Base-by-base conservation (phyloP, 2,888 invertebrate species). In the Trachelus stipa region DNA sequence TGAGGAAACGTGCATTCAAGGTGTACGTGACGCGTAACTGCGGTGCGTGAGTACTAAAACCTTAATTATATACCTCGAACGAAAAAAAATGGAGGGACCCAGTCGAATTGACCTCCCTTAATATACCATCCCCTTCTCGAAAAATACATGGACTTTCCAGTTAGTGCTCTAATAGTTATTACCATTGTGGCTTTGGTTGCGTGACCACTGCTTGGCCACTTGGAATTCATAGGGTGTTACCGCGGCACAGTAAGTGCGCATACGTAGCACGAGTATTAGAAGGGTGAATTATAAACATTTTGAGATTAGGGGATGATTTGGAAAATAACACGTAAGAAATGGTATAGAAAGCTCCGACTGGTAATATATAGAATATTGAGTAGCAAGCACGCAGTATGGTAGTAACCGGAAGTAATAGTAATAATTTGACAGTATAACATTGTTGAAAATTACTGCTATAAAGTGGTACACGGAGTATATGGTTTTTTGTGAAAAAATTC, bases 211-310 rank as follows among this genome's bases (percentile, higher is more conserved):
- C 79, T 15, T 78, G 74, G 81, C 80, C 82, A 81, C 83, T 86
- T 83, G 81, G 79, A 81, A 86, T 86, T 85, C 85, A 81, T 81
- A 76, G 76, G 80, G 82, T 81, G 82, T 85, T 80, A 15, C 23
- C 9, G 23, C 1, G 40, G 23, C 23, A 56, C 23, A 23, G 2
- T 23, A 23, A 23, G 23, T 56, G 40, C 82, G 82, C 79, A 81
- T 82, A 83, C 84, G 81, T 86, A 82, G 82, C 81, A 82, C 84
- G 85, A 84, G 82, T 82, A 81, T 82, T 75, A 78, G 69, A 73
- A 81, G 79, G 73, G 80, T 79, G 23, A 23, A 23, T 56, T 56
- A 56, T 56, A 56, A 2, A 23, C 23, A 56, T 56, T 56, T 56
- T 1, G 40, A 56, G 40, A 23, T 56, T 56, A 56, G 23, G 40